A percentile compares a stretch with the other conserved stretches of the same genome.
Conservation (phyloP, 2,797 vertebrate genomes). For the Myotis myotis region DNA sequence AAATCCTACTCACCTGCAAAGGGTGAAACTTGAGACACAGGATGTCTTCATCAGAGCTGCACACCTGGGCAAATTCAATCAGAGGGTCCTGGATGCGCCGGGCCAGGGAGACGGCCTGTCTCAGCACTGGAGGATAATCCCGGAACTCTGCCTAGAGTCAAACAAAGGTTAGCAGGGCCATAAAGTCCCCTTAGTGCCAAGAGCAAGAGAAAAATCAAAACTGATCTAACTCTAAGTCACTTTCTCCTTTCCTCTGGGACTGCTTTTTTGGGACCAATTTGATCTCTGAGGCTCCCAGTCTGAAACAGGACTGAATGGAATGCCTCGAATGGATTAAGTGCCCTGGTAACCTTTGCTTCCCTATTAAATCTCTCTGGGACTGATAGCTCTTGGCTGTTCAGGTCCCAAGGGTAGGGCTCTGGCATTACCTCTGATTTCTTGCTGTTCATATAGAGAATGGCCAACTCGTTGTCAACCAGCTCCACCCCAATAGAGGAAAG, state of each 20-base stretch:
- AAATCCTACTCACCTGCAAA: conserved; percentile 89
- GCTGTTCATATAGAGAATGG: conserved; percentile 99
- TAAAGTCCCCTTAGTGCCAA: neutral
- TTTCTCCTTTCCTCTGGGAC: neutral
- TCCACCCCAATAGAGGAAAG: conserved; percentile 96
- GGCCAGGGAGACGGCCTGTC: conserved; percentile 96
- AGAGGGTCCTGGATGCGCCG: conserved; percentile 98
- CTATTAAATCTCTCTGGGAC: neutral
- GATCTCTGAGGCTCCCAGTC: neutral
- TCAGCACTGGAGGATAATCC: conserved; percentile 96
- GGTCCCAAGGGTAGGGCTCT: neutral
- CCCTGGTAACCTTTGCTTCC: neutral
- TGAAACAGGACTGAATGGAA: neutral
- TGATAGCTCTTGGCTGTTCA: neutral
- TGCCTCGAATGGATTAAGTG: neutral
- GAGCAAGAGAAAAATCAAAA: neutral
- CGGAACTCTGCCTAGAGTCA: conserved; percentile 91
- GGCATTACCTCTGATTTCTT: conserved; percentile 95
- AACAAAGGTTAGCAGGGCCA: conserved; percentile 23
- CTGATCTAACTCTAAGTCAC: neutral
- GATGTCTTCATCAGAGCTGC: conserved; percentile 97
- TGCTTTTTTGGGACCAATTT: neutral
- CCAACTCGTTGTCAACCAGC: conserved; percentile 96
- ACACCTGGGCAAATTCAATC: conserved; percentile 97
- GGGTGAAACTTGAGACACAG: conserved; percentile 98